A percentile compares a stretch with the other conserved stretches of the same genome.
These are phyloP conservation scores for Ophion costatus DNA, from an alignment of 2,888 invertebrate genomes.

Conservation along the genomic window DNA sequence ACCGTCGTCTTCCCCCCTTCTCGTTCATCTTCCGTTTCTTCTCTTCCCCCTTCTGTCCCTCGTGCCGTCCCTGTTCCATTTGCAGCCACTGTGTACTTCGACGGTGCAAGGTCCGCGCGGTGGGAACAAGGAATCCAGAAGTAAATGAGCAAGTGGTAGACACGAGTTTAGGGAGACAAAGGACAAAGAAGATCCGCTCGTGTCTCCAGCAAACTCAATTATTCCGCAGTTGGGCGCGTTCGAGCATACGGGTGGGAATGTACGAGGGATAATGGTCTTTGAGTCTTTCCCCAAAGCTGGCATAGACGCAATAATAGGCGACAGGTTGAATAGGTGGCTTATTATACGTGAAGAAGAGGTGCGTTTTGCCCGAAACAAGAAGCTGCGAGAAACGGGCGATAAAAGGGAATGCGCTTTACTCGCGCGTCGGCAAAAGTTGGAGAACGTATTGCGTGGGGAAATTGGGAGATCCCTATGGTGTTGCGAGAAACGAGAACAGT, in stretches of 20 bases:
- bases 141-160: not conserved
- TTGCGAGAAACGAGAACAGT: conserved; percentile 7
- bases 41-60: no score
- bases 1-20: no score
- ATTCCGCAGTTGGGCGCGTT: conserved; percentile 47
- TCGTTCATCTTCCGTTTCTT: no score
- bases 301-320: conserved; percentile 61
- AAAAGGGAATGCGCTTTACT: conserved; percentile 44
- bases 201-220: conserved; percentile 65
- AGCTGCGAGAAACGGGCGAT: conserved; percentile 47
- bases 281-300: conserved; percentile 48
- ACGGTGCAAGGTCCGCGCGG: no score
- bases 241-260: conserved; percentile 26
- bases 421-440: conserved; percentile 26
- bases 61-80: no score
- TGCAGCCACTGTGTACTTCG: no score
- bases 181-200: conserved; percentile 13
- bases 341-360: not conserved
- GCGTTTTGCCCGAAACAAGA: conserved; percentile 27
- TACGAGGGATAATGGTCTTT: conserved; percentile 39
- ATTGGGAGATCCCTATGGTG: not conserved
- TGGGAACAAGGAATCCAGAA: not conserved
- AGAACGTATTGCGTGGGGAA: not conserved
- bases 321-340: conserved; percentile 49
- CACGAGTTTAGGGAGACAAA: not conserved